phyloP scores from a whole-genome alignment of 2,888 invertebrate species.

The Notodonta dromedarius region DNA sequence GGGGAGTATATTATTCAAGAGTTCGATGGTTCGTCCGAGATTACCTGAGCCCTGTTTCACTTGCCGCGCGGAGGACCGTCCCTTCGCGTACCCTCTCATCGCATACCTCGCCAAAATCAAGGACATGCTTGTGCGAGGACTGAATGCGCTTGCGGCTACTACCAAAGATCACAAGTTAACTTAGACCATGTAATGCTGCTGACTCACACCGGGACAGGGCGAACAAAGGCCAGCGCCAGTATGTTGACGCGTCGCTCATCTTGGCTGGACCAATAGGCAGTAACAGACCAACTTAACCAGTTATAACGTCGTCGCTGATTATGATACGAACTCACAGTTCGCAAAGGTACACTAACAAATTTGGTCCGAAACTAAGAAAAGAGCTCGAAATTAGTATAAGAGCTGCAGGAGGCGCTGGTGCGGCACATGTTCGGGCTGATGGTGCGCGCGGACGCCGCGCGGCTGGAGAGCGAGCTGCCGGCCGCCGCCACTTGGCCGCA shows the following conservation, averaged over 20 bases:
- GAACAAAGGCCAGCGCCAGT: background rate
- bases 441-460: too few relatives aligned
- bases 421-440: too few relatives aligned
- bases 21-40: constrained; percentile 57
- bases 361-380: too few relatives aligned
- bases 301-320: too few relatives aligned
- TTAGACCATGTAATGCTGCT: background rate
- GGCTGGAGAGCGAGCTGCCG: constrained; percentile 8
- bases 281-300: constrained; percentile 25
- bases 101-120: constrained; percentile 62
- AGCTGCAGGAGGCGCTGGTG: too few relatives aligned
- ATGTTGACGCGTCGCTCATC: background rate
- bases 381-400: too few relatives aligned
- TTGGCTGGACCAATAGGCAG: constrained; percentile 3
- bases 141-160: constrained; percentile 53
- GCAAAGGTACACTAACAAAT: too few relatives aligned
- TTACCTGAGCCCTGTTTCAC: constrained; percentile 63
- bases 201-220: too few relatives aligned
- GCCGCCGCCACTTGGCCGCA: too few relatives aligned
- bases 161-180: constrained; percentile 42
- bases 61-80: constrained; percentile 63
- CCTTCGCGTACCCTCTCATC: constrained; percentile 63
- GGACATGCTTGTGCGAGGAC: constrained; percentile 56
- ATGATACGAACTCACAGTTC: too few relatives aligned
- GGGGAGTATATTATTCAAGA: constrained; percentile 61